Evolutionary conservation across 2,888 invertebrate genomes (phyloP).

Genomic region (Onthophagus sagittarius): DNA sequence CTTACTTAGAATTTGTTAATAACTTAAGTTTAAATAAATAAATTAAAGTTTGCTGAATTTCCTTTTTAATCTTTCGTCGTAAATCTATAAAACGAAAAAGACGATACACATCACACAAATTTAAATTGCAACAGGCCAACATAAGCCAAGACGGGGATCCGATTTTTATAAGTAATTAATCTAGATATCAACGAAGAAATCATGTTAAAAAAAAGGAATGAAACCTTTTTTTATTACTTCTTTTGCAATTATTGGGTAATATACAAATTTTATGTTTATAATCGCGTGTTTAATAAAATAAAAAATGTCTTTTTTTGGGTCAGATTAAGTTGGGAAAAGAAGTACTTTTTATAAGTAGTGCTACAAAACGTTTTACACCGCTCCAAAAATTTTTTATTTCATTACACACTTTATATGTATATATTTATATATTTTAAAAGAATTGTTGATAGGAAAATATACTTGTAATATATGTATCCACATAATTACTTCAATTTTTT

Average conservation of each 20-base stretch:
- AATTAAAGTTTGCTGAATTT: not conserved
- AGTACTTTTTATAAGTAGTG: too few relatives aligned
- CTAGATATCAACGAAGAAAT: not conserved
- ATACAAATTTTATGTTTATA: not conserved
- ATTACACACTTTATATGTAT: not conserved
- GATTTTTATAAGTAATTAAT: not conserved
- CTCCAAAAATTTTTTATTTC: too few relatives aligned
- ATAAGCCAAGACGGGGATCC: not conserved
- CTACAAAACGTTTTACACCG: too few relatives aligned
- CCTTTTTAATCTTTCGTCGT: not conserved
- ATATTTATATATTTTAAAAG: constrained; percentile 9
- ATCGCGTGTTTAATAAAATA: too few relatives aligned
- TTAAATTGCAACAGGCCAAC: constrained; percentile 1
- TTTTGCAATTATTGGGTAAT: not conserved
- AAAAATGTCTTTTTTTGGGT: too few relatives aligned
- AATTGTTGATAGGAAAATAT: constrained; percentile 11
- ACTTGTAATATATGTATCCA: constrained; percentile 10
- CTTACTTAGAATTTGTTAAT: not conserved
- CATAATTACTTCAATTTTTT: constrained; percentile 7
- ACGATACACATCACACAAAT: constrained; percentile 6
- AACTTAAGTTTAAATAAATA: constrained; percentile 12
- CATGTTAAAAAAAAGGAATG: constrained; percentile 2
- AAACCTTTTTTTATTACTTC: not conserved
- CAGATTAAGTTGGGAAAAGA: too few relatives aligned
- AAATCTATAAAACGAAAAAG: not conserved